Conservation (phyloP, 2,797 vertebrate genomes). For the Dryobates pubescens region DNA sequence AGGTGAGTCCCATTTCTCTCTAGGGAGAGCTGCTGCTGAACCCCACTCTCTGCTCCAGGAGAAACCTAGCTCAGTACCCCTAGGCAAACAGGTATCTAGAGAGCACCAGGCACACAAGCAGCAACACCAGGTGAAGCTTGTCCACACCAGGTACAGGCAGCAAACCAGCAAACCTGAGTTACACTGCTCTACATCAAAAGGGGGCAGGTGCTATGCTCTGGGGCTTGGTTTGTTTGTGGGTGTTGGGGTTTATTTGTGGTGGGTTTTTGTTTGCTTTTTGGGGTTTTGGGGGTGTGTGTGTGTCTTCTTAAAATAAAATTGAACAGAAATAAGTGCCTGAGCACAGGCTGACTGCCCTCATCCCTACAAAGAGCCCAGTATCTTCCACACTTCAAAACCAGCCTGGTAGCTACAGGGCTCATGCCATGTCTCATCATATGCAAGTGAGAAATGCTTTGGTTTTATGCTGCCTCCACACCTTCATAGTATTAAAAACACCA, state of each 20-base stretch:
- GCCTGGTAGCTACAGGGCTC: not conserved
- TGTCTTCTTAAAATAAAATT: not conserved
- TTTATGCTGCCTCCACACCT: not conserved
- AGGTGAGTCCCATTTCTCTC: not conserved
- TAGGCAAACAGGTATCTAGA: fast-evolving
- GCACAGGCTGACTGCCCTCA: not conserved
- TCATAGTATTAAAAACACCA: not conserved
- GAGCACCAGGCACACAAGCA: not conserved
- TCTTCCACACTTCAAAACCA: not conserved
- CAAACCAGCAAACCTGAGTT: not conserved
- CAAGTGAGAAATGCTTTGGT: not conserved
- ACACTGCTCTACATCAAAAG: not conserved
- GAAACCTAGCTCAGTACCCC: not conserved
- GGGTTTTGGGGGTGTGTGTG: no score
- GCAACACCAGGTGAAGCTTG: not conserved
- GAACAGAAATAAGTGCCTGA: not conserved
- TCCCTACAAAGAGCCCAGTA: not conserved
- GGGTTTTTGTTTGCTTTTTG: no score
- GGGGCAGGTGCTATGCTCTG: no score
- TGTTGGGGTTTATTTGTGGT: no score
- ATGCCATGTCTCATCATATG: not conserved
- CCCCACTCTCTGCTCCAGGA: fast-evolving
- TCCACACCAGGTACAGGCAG: not conserved
- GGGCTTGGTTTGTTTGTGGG: no score
- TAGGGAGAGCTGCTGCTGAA: not conserved